Percentiles rank a stretch among this genome's conserved stretches.
Evolutionary conservation across 2,113 vertebrate species (phyloP).

Genomic region (Podiceps cristatus): DNA sequence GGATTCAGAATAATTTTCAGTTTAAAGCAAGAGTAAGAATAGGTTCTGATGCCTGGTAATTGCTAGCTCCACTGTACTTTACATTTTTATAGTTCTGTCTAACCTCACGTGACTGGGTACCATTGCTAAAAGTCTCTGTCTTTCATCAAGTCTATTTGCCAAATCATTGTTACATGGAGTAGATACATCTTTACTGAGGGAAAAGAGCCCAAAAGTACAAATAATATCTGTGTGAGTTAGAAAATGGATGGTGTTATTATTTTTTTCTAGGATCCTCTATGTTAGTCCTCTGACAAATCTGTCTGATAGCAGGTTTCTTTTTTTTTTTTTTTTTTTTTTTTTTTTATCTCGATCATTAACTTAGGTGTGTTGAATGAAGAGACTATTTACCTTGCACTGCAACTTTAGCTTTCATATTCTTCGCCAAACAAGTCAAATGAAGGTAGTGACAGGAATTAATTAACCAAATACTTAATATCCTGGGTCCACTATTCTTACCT

Average conservation of each 20-base stretch:
- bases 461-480: neutral
- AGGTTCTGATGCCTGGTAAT: neutral
- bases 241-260: neutral
- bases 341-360: neutral
- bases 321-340: neutral
- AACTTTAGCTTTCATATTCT: neutral
- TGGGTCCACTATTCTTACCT: neutral
- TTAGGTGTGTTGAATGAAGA: neutral
- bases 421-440: neutral
- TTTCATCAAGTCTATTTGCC: neutral
- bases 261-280: neutral
- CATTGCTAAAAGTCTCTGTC: neutral
- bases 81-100: neutral
- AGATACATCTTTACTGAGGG: neutral
- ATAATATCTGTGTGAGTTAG: neutral
- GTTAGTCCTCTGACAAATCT: neutral
- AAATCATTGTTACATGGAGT: neutral
- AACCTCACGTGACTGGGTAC: neutral
- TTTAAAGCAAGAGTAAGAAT: neutral
- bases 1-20: neutral
- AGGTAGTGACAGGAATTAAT: neutral
- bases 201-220: neutral
- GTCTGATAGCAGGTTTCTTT: neutral
- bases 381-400: neutral
- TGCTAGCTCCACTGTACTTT: neutral